phyloP scores from a whole-genome alignment of 2,797 vertebrate genomes.

The Apogon talboti region DNA sequence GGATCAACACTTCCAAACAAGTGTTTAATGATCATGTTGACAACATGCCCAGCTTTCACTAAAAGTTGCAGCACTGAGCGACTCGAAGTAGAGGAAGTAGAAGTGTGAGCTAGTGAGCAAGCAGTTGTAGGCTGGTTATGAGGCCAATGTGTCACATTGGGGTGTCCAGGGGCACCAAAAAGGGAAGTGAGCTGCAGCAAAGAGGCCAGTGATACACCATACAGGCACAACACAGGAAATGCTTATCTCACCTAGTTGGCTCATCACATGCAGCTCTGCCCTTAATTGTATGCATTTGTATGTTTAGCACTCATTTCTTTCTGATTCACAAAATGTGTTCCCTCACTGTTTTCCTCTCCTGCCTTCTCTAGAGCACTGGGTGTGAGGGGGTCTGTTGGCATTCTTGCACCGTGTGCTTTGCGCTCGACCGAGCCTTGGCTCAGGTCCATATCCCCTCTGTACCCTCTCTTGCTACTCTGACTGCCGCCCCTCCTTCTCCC shows the following conservation, averaged over 20 bases:
- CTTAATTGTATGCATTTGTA: conserved; percentile 4
- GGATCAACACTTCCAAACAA: background rate
- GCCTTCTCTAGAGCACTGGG: conserved; percentile 43
- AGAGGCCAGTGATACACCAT: conserved; percentile 53
- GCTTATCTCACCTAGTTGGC: conserved; percentile 31
- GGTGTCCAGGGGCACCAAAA: conserved; percentile 73
- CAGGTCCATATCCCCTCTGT: conserved; percentile 77
- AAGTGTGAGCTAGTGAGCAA: conserved; percentile 48
- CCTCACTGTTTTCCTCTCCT: conserved; percentile 14
- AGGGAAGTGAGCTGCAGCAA: conserved; percentile 72
- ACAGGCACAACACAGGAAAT: conserved; percentile 67
- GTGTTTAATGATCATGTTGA: background rate
- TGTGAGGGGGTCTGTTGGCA: conserved; percentile 76
- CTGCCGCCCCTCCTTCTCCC: conserved; percentile 53
- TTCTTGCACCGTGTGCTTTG: conserved; percentile 81
- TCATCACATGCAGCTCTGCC: conserved; percentile 28
- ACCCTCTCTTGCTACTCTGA: conserved; percentile 72
- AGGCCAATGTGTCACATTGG: conserved; percentile 72
- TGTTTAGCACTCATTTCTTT: conserved; percentile 17
- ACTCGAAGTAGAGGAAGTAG: conserved; percentile 61
- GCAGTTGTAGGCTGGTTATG: conserved; percentile 62
- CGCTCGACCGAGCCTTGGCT: conserved; percentile 76
- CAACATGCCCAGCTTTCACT: conserved; percentile 9
- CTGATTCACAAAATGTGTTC: conserved; percentile 38
- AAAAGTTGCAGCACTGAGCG: conserved; percentile 27